phyloP scores from a whole-genome alignment of 2,797 vertebrate genomes.

The Hafferia zeledoni region DNA sequence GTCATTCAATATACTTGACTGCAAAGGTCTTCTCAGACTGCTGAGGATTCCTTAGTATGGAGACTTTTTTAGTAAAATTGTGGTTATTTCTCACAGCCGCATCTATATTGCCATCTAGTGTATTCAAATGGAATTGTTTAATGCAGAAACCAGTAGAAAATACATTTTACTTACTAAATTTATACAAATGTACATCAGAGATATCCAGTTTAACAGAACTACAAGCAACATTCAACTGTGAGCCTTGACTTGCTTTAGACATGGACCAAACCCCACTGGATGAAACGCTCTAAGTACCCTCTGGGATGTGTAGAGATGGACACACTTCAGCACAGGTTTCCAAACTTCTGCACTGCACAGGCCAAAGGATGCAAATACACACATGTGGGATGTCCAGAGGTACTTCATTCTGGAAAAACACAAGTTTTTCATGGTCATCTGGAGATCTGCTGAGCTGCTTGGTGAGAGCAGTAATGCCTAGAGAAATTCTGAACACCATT shows the following conservation, averaged over 20 bases:
- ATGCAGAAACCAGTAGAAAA: neutral
- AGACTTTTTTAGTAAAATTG: neutral
- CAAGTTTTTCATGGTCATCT: neutral
- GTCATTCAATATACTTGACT: neutral
- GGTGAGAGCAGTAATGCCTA: neutral
- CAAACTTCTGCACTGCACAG: constrained; percentile 88
- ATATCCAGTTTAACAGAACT: neutral
- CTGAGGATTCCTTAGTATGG: neutral
- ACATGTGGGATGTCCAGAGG: constrained; percentile 97
- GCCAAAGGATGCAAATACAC: constrained; percentile 92
- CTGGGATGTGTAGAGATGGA: constrained; percentile 82
- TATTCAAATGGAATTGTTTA: constrained; percentile 14
- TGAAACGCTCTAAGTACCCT: constrained; percentile 50
- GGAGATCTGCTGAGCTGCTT: neutral
- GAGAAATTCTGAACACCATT: neutral
- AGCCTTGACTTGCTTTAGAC: neutral
- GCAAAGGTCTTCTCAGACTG: neutral
- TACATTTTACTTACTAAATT: neutral
- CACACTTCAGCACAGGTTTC: constrained; percentile 79
- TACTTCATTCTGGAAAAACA: constrained; percentile 91
- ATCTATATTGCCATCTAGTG: constrained; percentile 68
- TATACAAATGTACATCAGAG: neutral
- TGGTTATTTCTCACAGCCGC: constrained; percentile 12
- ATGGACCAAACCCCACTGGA: neutral
- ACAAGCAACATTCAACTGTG: neutral